Conservation (phyloP, 2,888 invertebrate genomes). For the Agriopis aurantiaria region DNA sequence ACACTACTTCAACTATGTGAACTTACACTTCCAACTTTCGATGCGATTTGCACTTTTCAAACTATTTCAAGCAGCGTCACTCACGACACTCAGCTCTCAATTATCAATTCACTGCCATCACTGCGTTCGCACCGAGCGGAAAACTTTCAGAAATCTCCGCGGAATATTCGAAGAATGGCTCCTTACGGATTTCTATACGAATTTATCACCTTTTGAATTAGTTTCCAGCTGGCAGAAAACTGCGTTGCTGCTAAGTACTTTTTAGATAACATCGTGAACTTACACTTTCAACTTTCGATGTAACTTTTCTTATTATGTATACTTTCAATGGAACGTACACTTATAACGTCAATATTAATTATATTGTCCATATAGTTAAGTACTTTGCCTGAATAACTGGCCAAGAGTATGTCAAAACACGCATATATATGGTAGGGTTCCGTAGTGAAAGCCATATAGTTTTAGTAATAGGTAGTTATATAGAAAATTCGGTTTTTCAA, state of each 20-base stretch:
- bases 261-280: neutral
- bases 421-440: too few relatives aligned
- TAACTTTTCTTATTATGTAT: neutral
- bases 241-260: neutral
- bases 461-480: too few relatives aligned
- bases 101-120: constrained; percentile 48
- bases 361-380: too few relatives aligned
- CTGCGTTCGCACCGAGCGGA: constrained; percentile 35
- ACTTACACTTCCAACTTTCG: constrained; percentile 62
- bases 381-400: too few relatives aligned
- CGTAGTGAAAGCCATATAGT: too few relatives aligned
- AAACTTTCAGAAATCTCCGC: constrained; percentile 37
- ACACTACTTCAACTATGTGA: constrained; percentile 64
- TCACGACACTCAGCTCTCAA: constrained; percentile 43
- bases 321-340: too few relatives aligned
- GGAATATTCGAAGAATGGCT: constrained; percentile 20
- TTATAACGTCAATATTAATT: neutral
- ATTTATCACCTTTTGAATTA: constrained; percentile 5
- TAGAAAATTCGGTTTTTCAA: too few relatives aligned
- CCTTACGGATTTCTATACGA: neutral
- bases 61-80: constrained; percentile 55
- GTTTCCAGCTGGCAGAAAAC: neutral
- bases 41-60: constrained; percentile 59
- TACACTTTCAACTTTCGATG: constrained; percentile 2
- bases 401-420: too few relatives aligned